A percentile compares a stretch with the other conserved stretches of the same genome.
These are phyloP conservation scores for Syngnathoides biaculeatus DNA, from an alignment of 2,113 vertebrate species.

Conservation along the genomic window DNA sequence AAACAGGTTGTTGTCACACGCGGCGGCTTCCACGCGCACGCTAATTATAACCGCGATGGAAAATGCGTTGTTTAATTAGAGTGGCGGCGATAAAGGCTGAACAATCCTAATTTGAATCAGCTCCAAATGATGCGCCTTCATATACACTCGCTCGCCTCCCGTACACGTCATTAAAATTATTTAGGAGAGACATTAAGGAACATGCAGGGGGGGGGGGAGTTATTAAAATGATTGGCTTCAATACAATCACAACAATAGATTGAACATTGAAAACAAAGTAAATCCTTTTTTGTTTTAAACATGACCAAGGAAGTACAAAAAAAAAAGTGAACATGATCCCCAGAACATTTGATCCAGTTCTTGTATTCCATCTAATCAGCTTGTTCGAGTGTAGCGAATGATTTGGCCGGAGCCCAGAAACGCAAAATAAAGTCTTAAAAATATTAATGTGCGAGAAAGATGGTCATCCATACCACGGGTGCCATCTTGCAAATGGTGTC, in stretches of 20 bases:
- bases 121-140: no score
- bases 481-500: conserved; percentile 34
- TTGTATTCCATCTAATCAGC: not conserved
- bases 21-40: not conserved
- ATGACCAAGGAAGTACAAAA: not conserved
- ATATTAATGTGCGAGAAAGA: not conserved
- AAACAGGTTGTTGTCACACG: not conserved
- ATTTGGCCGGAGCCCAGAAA: not conserved
- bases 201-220: not conserved
- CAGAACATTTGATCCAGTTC: not conserved
- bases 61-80: no score
- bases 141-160: no score
- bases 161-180: no score
- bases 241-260: no score
- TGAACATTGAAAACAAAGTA: not conserved
- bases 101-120: no score
- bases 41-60: not conserved
- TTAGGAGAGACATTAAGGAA: no score
- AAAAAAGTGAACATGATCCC: not conserved
- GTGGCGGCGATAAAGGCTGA: no score
- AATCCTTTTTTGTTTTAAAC: not conserved
- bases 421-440: not conserved
- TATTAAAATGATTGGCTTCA: not conserved
- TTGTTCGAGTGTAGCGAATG: not conserved
- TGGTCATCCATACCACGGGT: conserved; percentile 36